A percentile compares a stretch with the other conserved stretches of the same genome.
phyloP scores from a whole-genome alignment of 2,888 invertebrate species.

The Scaptomyza tumidula region DNA sequence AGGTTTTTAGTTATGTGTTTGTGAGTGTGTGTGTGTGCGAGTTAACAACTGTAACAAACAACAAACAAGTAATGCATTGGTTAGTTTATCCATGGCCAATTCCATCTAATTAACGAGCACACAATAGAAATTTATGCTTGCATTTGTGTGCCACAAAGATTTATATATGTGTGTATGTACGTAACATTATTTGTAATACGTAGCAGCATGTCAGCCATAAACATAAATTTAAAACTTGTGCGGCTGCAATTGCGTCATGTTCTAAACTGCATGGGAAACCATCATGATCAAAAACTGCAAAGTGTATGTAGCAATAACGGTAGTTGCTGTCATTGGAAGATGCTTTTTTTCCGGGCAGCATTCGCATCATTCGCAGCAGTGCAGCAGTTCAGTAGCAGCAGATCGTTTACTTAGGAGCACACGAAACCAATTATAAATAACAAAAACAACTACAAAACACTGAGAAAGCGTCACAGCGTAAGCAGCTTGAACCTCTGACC shows the following conservation, averaged over 20 bases:
- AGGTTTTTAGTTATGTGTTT: not conserved
- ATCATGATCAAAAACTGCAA: slow-evolving; percentile 7
- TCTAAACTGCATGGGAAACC: slow-evolving; percentile 35
- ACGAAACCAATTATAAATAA: slow-evolving; percentile 43
- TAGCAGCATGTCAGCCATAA: slow-evolving; percentile 19
- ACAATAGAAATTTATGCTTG: slow-evolving; percentile 42
- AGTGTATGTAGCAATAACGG: slow-evolving; percentile 42
- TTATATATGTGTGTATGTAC: slow-evolving; percentile 3
- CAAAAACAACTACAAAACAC: slow-evolving; percentile 26
- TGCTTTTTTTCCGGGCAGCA: slow-evolving; percentile 34
- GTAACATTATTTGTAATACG: slow-evolving; percentile 10
- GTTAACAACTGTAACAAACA: slow-evolving; percentile 63
- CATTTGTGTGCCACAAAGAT: slow-evolving; percentile 28
- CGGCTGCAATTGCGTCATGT: slow-evolving; percentile 50
- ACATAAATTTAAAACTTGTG: slow-evolving; percentile 35
- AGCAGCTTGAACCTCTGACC: slow-evolving; percentile 66
- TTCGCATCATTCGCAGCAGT: not conserved
- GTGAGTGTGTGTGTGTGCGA: not conserved
- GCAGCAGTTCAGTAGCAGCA: slow-evolving; percentile 7
- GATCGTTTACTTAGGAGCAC: slow-evolving; percentile 51
- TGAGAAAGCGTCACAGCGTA: slow-evolving; percentile 51
- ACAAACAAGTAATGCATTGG: slow-evolving; percentile 15
- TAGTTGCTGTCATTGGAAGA: slow-evolving; percentile 30
- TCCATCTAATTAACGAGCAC: slow-evolving; percentile 50
- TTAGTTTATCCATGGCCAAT: slow-evolving; percentile 17